These are phyloP conservation scores for Drosophila kikkawai DNA, from an alignment of 1,140 invertebrate genomes.

Conservation along the genomic window DNA sequence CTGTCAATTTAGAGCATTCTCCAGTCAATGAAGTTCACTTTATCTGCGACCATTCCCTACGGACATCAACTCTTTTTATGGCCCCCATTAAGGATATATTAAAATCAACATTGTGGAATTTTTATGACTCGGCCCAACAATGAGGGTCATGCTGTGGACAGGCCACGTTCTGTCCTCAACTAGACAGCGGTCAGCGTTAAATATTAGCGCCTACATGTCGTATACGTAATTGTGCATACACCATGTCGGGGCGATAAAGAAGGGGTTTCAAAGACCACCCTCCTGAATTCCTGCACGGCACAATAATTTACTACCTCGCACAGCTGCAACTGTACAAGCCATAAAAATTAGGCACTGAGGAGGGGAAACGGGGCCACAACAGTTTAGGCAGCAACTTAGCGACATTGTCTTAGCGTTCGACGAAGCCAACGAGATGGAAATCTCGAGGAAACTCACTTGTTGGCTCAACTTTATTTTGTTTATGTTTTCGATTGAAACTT, in stretches of 20 bases:
- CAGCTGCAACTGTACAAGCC: constrained; percentile 60
- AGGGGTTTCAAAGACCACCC: constrained; percentile 13
- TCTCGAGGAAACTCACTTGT: constrained; percentile 13
- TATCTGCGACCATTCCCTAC: constrained; percentile 15
- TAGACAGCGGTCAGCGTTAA: constrained; percentile 40
- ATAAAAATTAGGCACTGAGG: constrained; percentile 34
- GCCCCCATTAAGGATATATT: constrained; percentile 66
- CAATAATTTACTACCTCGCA: constrained; percentile 59
- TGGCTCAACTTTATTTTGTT: constrained; percentile 35
- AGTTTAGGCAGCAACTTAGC: constrained; percentile 21
- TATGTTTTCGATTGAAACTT: constrained; percentile 41
- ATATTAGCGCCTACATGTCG: constrained; percentile 46
- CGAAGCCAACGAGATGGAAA: constrained; percentile 22
- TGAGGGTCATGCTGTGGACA: constrained; percentile 17
- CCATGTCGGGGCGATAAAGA: constrained; percentile 40
- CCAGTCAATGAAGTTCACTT: constrained; percentile 5
- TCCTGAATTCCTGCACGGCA: constrained; percentile 51
- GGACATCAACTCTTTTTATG: constrained; percentile 61
- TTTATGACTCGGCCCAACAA: constrained; percentile 58
- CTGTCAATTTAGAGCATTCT: constrained; percentile 4
- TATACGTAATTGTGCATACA: constrained; percentile 62
- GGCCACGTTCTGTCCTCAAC: constrained; percentile 14
- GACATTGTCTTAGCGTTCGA: constrained; percentile 26
- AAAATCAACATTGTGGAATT: constrained; percentile 73
- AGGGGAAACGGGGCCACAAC: not conserved